Evolutionary conservation across 2,113 vertebrate genomes (phyloP).

Genomic region (Azemiops feae): DNA sequence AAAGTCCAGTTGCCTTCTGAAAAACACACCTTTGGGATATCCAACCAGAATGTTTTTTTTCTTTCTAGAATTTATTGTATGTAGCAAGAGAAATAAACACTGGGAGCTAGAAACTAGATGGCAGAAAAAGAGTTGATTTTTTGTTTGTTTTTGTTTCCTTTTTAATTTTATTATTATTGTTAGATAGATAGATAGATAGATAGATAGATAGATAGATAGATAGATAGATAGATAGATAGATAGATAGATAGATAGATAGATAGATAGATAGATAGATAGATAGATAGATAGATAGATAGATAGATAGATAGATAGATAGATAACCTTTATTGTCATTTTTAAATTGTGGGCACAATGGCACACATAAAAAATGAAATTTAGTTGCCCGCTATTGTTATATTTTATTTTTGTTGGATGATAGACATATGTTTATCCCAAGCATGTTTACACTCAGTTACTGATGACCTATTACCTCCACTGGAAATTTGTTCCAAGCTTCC

Average conservation of each 20-base stretch:
- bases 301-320: too few relatives aligned
- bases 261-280: too few relatives aligned
- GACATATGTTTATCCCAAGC: not conserved
- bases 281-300: too few relatives aligned
- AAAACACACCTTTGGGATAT: not conserved
- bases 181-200: too few relatives aligned
- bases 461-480: not conserved
- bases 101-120: slow-evolving; percentile 18
- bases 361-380: too few relatives aligned
- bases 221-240: too few relatives aligned
- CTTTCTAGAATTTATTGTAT: slow-evolving; percentile 20
- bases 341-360: too few relatives aligned
- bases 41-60: not conserved
- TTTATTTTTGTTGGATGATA: not conserved
- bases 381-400: too few relatives aligned
- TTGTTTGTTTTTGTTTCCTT: not conserved
- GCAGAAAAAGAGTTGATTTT: not conserved
- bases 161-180: not conserved
- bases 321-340: too few relatives aligned
- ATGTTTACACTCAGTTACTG: not conserved
- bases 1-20: not conserved
- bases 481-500: not conserved
- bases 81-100: slow-evolving; percentile 27
- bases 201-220: too few relatives aligned
- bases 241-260: too few relatives aligned